Conservation (phyloP, 2,113 vertebrate species). For the Platysteira castanea region DNA sequence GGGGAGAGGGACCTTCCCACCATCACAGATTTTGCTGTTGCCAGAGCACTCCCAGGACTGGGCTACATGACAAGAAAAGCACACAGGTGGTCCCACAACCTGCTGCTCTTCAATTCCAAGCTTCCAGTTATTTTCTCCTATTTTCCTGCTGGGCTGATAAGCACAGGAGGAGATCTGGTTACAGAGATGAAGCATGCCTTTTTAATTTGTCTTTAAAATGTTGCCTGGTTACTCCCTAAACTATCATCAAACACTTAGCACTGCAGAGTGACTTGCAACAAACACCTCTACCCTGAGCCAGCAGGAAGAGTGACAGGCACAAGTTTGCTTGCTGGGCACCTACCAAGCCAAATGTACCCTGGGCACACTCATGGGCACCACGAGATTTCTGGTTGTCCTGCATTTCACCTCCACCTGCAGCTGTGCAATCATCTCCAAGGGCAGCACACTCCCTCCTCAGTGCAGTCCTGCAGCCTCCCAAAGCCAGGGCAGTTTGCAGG, state of each 20-base stretch:
- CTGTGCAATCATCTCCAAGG: background rate
- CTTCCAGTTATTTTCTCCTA: background rate
- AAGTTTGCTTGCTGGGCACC: background rate
- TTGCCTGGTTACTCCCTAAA: conserved; percentile 50
- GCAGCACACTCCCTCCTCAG: background rate
- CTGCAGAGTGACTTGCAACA: background rate
- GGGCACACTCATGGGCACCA: background rate
- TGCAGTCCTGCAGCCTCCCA: background rate
- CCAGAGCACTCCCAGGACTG: background rate
- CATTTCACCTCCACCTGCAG: background rate
- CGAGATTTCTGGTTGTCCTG: background rate
- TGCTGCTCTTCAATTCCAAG: background rate
- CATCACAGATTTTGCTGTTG: background rate
- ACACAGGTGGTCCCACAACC: background rate
- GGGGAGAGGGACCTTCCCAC: background rate
- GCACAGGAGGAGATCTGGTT: background rate
- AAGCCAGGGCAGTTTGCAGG: background rate
- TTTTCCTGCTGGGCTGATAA: background rate
- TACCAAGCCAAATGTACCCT: background rate
- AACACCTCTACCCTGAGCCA: background rate
- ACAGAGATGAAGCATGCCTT: background rate
- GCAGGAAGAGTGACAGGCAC: conserved; percentile 37
- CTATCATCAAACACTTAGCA: conserved; percentile 13
- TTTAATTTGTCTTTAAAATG: conserved; percentile 14
- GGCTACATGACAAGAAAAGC: fast-evolving